Evolutionary conservation across 2,797 vertebrate species (phyloP).

Genomic region (Sebastes vulpes): DNA sequence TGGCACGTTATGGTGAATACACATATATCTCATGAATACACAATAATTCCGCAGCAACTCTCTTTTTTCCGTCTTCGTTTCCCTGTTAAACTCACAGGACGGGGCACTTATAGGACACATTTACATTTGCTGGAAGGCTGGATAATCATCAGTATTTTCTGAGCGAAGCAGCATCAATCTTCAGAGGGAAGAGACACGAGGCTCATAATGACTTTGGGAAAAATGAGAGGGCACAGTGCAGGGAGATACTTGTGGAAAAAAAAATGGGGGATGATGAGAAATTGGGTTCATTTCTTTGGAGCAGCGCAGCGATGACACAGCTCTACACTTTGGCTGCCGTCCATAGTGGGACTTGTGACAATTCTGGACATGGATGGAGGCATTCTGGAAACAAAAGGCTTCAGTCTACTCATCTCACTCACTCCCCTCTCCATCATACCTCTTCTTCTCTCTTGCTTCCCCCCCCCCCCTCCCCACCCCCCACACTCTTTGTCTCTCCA

Average conservation of each 20-base stretch:
- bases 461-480: background rate
- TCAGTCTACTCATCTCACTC: constrained; percentile 51
- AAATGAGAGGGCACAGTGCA: constrained; percentile 45
- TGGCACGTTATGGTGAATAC: background rate
- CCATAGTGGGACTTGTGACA: constrained; percentile 40
- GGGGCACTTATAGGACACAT: constrained; percentile 17
- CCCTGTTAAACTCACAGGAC: constrained; percentile 14
- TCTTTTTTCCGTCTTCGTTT: background rate
- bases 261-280: constrained; percentile 58
- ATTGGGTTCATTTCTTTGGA: constrained; percentile 62
- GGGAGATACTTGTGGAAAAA: constrained; percentile 9
- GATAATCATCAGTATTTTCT: constrained; percentile 32
- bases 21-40: constrained; percentile 1
- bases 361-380: constrained; percentile 54
- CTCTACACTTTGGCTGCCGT: constrained; percentile 46
- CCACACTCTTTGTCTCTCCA: constrained; percentile 17
- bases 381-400: constrained; percentile 62
- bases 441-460: background rate
- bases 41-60: constrained; percentile 17
- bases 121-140: constrained; percentile 30
- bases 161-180: constrained; percentile 56
- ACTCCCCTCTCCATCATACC: constrained; percentile 16
- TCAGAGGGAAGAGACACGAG: constrained; percentile 34
- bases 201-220: constrained; percentile 59
- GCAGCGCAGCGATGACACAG: constrained; percentile 40